These are phyloP conservation scores for Natrix natrix DNA, from an alignment of 2,797 vertebrate genomes.

Conservation along the genomic window DNA sequence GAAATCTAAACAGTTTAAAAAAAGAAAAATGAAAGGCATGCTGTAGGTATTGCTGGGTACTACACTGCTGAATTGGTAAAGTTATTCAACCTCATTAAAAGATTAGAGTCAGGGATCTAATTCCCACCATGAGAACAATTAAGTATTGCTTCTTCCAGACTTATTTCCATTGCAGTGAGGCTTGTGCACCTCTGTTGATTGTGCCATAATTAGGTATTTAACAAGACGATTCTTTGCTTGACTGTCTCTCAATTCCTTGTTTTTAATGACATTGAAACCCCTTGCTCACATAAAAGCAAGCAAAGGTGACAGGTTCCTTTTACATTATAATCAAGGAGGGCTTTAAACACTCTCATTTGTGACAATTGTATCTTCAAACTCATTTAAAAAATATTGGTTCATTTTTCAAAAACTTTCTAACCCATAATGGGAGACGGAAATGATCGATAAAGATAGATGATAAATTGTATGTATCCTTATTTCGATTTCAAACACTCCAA, in stretches of 20 bases:
- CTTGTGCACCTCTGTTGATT: not conserved
- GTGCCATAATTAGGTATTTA: not conserved
- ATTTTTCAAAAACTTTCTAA: not conserved
- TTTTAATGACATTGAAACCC: not conserved
- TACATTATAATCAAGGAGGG: not conserved
- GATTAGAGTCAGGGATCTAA: not conserved
- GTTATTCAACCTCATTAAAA: not conserved
- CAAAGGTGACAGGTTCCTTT: not conserved
- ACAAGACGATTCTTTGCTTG: not conserved
- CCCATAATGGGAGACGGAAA: not conserved
- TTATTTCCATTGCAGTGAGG: not conserved
- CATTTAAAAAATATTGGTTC: not conserved
- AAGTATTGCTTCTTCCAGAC: not conserved
- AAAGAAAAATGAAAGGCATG: not conserved
- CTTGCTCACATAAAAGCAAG: not conserved
- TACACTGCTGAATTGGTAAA: not conserved
- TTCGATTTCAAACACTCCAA: not conserved
- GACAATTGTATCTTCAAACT: not conserved
- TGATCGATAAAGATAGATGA: not conserved
- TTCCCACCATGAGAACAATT: not conserved
- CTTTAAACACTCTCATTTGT: not conserved
- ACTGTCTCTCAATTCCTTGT: not conserved
- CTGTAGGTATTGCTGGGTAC: not conserved
- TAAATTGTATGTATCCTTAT: not conserved
- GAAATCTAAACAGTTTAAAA: not conserved